Base-by-base conservation (phyloP, 2,888 invertebrate species). In the Onthophagus sagittarius region DNA sequence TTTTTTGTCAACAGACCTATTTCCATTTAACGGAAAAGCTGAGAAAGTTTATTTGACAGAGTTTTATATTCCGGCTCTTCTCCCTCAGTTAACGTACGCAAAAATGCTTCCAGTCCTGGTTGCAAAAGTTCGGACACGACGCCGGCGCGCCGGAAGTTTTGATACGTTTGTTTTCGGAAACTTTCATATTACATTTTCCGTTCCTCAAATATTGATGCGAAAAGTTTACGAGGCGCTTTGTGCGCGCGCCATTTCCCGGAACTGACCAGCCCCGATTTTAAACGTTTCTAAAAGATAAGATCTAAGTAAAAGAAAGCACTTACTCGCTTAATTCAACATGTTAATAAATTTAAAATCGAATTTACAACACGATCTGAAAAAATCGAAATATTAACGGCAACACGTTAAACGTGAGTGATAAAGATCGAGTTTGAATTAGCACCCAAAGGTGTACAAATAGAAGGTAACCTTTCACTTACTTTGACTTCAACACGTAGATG, bases 111-210 rank as follows among this genome's bases (percentile, higher is more conserved):
- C 15, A 31, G 23, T 67, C 23, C 9, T 3, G 31, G 67, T 15
- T n/a, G 31, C 23, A 13, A 23, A 7, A 6, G 67, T 32, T 23
- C 67, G 67, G 31, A 32, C 67, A 23, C 31, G 9, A 69, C 62
- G 11, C 33, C 39, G 39, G 14, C 71, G 14, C 71, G 31, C 64
- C 70, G 64, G 70, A 69, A 73, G 62, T 71, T 71, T 72, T 71
- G 75, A 75, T 75, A 75, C 70, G 72, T 75, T 72, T 75, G 75
- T 75, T 75, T 75, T 75, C 71, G 63, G 33, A 73, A 75, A 75
- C 75, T 75, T 75, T 71, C 72, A 75, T 75, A 75, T 75, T 75
- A 73, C 75, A 73, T 73, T 75, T 75, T 75, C 75, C 67, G 67
- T 23, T 71, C 65, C 69, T 73, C 75, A 75, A 75, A 75, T 75